A percentile compares a stretch with the other conserved stretches of the same genome.
Conservation (phyloP, 2,113 vertebrate species). For the Falco punctatus region DNA sequence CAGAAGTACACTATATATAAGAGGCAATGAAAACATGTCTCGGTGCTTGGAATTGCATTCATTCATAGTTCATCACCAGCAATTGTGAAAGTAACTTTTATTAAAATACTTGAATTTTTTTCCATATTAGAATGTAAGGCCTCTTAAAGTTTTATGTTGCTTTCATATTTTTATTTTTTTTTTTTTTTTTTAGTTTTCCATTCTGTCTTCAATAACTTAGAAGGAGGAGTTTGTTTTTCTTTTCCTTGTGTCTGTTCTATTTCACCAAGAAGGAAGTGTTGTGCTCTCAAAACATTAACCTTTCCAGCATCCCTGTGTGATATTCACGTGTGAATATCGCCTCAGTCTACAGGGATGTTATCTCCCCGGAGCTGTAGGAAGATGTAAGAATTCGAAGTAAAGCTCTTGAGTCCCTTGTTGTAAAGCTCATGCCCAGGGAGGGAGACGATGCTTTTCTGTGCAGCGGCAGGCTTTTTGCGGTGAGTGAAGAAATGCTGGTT, state of each 20-base stretch:
- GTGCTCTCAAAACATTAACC: not conserved
- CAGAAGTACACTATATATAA: not conserved
- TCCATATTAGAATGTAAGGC: not conserved
- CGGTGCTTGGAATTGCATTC: not conserved
- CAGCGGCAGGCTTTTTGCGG: not conserved
- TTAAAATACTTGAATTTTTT: not conserved
- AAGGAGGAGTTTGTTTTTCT: not conserved
- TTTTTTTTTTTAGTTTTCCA: not conserved
- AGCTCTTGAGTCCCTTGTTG: not conserved
- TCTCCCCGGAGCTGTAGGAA: not conserved
- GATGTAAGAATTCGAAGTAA: not conserved
- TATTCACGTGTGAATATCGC: not conserved
- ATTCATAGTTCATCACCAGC: conserved; percentile 34
- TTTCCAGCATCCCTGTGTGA: not conserved
- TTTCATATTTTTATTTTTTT: not conserved
- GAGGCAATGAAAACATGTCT: conserved; percentile 43
- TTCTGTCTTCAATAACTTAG: not conserved
- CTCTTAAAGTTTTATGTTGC: not conserved
- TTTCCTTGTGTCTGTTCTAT: not conserved
- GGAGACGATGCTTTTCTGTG: not conserved
- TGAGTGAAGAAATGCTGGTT: not conserved
- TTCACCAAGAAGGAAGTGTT: not conserved
- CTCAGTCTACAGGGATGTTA: not conserved
- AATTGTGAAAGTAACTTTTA: not conserved
- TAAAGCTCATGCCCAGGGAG: not conserved